phyloP scores from a whole-genome alignment of 1,140 invertebrate genomes.

The Drosophila parabipectinata region DNA sequence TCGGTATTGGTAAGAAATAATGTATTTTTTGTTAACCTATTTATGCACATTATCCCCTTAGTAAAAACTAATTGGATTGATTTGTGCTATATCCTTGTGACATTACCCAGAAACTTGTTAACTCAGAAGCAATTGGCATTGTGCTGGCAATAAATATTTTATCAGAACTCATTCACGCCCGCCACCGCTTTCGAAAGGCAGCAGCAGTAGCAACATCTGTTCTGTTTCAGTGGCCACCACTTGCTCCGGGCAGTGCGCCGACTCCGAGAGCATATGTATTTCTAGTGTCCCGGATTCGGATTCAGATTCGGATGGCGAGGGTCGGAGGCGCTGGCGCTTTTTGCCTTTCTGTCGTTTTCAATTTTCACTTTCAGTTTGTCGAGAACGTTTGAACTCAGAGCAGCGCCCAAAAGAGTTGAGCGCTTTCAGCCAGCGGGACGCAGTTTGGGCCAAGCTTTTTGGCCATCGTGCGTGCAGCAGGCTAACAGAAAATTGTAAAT shows the following conservation, averaged over 20 bases:
- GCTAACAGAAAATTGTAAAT: slow-evolving; percentile 13
- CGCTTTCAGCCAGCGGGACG: slow-evolving; percentile 39
- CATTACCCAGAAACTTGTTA: slow-evolving; percentile 1
- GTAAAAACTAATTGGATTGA: neutral
- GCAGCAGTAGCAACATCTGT: slow-evolving; percentile 50
- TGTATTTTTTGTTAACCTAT: neutral
- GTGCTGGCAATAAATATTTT: slow-evolving; percentile 23
- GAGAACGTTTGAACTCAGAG: slow-evolving; percentile 75
- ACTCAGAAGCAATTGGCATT: neutral
- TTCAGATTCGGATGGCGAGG: slow-evolving; percentile 43
- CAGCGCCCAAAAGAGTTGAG: slow-evolving; percentile 32
- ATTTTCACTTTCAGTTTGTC: slow-evolving; percentile 78
- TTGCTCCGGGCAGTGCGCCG: slow-evolving; percentile 60
- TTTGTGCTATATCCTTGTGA: slow-evolving; percentile 3
- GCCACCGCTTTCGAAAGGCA: slow-evolving; percentile 39
- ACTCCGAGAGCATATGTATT: slow-evolving; percentile 46
- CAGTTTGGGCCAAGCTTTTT: slow-evolving; percentile 38
- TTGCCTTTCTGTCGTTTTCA: slow-evolving; percentile 42
- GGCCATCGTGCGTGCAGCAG: slow-evolving; percentile 59
- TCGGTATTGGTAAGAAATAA: too few species aligned
- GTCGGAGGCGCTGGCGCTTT: slow-evolving; percentile 57
- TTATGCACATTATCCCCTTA: neutral
- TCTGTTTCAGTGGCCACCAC: slow-evolving; percentile 62
- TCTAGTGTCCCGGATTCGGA: slow-evolving; percentile 65
- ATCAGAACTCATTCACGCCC: slow-evolving; percentile 14